Conservation (phyloP, 35 echinoderm and acorn worm genomes). For the Amphiura filiformis region DNA sequence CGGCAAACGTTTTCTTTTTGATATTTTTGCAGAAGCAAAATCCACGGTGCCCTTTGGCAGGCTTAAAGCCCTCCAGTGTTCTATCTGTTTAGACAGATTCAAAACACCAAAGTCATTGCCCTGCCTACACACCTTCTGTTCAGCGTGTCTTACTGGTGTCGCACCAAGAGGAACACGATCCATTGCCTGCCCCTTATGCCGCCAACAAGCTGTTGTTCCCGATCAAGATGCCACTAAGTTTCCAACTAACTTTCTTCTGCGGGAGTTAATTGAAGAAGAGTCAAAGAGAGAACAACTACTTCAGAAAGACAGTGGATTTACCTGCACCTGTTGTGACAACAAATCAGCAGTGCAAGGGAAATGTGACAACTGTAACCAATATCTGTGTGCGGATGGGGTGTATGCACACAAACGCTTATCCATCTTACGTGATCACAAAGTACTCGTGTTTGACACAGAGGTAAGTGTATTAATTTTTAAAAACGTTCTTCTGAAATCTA, state of each 20-base stretch:
- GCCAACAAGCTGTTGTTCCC: not conserved
- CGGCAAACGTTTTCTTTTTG: too few species aligned
- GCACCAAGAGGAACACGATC: not conserved
- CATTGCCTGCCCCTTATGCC: not conserved
- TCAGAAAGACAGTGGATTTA: not conserved
- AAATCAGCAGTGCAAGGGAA: not conserved
- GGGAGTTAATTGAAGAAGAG: not conserved
- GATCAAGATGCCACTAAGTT: not conserved
- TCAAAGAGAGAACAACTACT: not conserved
- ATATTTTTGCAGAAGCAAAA: too few species aligned
- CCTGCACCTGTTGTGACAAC: not conserved
- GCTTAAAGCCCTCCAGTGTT: not conserved
- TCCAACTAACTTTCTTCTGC: not conserved
- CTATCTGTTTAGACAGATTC: slow-evolving; percentile 10
- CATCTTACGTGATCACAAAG: not conserved
- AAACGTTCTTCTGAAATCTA: too few species aligned
- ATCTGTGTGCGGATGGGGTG: not conserved
- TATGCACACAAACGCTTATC: not conserved
- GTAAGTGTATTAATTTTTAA: too few species aligned
- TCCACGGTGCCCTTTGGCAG: too few species aligned
- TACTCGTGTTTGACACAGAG: not conserved
- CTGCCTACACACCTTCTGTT: slow-evolving; percentile 19
- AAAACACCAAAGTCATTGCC: slow-evolving; percentile 8
- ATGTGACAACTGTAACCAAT: not conserved
- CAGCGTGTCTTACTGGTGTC: not conserved